Evolutionary conservation across 2,888 invertebrate species (phyloP).

Genomic region (Taphrorychus bicolor): DNA sequence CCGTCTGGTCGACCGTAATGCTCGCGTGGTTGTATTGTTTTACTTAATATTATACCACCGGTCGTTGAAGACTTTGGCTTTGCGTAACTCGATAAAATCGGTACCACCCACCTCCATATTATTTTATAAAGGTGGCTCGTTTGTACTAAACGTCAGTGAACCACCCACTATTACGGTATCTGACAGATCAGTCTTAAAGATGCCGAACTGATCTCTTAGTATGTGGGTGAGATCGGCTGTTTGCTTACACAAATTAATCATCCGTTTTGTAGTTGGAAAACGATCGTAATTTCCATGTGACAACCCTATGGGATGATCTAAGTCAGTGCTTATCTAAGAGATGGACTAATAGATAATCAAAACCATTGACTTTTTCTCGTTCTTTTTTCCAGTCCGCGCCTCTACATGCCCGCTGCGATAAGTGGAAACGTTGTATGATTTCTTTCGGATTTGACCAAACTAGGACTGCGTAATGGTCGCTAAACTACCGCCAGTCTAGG

Average conservation of each 20-base stretch:
- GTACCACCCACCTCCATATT: conserved; percentile 37
- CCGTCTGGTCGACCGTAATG: conserved; percentile 35
- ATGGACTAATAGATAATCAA: conserved; percentile 28
- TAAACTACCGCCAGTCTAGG: conserved; percentile 27
- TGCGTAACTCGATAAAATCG: conserved; percentile 40
- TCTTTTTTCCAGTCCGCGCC: conserved; percentile 18
- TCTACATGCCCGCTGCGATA: conserved; percentile 16
- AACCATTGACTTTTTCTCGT: background rate
- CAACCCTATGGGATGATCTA: too few relatives aligned
- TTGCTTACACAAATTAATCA: conserved; percentile 7
- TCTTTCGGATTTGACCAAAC: conserved; percentile 28
- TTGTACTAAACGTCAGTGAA: conserved; percentile 33
- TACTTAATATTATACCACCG: conserved; percentile 36
- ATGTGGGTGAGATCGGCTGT: conserved; percentile 30
- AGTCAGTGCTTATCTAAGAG: conserved; percentile 17
- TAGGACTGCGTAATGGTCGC: conserved; percentile 19
- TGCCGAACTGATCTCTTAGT: conserved; percentile 22
- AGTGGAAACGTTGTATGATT: conserved; percentile 29
- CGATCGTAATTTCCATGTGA: too few relatives aligned
- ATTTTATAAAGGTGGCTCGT: conserved; percentile 40
- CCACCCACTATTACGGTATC: conserved; percentile 30
- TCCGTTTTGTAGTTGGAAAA: too few relatives aligned
- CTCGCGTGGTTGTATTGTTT: conserved; percentile 40
- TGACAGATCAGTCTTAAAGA: conserved; percentile 32
- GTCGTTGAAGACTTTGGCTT: conserved; percentile 34